Conservation (phyloP, 2,888 invertebrate genomes). For the Andrena chrysosceles region DNA sequence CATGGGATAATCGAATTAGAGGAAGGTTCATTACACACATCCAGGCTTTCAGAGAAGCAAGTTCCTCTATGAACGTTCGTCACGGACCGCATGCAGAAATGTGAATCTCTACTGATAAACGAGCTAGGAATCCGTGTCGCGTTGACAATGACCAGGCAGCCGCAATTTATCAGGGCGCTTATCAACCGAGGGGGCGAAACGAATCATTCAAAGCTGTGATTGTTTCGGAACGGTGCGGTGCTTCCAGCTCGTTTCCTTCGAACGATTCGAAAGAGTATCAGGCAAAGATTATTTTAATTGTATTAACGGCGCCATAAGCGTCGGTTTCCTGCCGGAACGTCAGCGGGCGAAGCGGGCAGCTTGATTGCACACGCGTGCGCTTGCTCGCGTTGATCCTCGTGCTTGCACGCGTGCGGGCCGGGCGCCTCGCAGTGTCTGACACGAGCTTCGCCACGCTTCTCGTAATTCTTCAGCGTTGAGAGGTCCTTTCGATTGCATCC, state of each 20-base stretch:
- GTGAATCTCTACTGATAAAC: not conserved
- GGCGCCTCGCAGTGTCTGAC: conserved; percentile 37
- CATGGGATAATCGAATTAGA: not conserved
- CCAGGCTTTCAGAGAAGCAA: not conserved
- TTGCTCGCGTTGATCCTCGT: conserved; percentile 46
- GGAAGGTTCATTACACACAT: not conserved
- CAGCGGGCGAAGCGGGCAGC: conserved; percentile 42
- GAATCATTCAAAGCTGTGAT: no score
- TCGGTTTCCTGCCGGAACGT: conserved; percentile 75
- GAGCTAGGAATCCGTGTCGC: not conserved
- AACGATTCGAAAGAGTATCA: not conserved
- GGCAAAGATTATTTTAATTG: conserved; percentile 58
- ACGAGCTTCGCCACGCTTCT: conserved; percentile 28
- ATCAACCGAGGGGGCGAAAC: no score
- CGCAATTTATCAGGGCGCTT: not conserved
- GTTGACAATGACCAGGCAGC: not conserved
- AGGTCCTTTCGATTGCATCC: not conserved
- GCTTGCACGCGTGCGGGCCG: conserved; percentile 47
- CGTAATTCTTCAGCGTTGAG: not conserved
- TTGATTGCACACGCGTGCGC: conserved; percentile 55
- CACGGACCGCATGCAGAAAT: not conserved
- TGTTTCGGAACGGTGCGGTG: no score
- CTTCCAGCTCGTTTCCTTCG: no score
- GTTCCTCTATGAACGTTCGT: no score
- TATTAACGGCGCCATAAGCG: conserved; percentile 73